Conservation (phyloP, 2,113 vertebrate species). For the Dasypus novemcinctus region DNA sequence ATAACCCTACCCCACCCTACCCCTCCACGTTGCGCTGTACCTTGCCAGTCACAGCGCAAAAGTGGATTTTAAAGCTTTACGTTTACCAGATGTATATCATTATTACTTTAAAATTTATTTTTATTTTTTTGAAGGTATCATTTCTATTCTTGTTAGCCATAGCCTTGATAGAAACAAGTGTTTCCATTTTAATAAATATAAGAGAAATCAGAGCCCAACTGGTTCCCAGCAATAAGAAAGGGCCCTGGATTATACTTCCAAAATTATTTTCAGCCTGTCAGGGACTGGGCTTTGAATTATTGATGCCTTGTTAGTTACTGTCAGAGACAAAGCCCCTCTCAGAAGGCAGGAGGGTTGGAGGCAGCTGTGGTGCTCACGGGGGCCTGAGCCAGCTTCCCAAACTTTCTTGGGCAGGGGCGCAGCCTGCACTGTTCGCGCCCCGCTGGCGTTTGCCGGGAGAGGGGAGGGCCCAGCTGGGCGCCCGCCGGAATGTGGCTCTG, state of each 20-base stretch:
- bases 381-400: slow-evolving; percentile 8
- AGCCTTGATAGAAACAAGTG: background rate
- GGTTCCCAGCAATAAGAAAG: slow-evolving; percentile 50
- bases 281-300: slow-evolving; percentile 75
- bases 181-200: slow-evolving; percentile 43
- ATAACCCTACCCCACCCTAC: no score
- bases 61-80: background rate
- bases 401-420: slow-evolving; percentile 34
- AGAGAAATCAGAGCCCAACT: slow-evolving; percentile 64
- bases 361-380: background rate
- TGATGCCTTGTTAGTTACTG: slow-evolving; percentile 67
- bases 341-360: background rate
- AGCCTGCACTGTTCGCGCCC: background rate
- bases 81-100: background rate
- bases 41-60: background rate
- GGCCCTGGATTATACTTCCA: slow-evolving; percentile 67
- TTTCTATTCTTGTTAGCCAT: slow-evolving; percentile 44
- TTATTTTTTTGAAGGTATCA: background rate
- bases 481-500: background rate
- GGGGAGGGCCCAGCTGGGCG: fast-evolving
- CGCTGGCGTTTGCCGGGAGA: background rate
- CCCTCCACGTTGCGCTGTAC: background rate
- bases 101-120: background rate
- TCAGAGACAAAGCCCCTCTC: slow-evolving; percentile 66
- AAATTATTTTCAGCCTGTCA: slow-evolving; percentile 77